Evolutionary conservation across 37 sponge, comb jelly and placozoan genomes (phyloP).

Genomic region (Aplysina aerophoba): DNA sequence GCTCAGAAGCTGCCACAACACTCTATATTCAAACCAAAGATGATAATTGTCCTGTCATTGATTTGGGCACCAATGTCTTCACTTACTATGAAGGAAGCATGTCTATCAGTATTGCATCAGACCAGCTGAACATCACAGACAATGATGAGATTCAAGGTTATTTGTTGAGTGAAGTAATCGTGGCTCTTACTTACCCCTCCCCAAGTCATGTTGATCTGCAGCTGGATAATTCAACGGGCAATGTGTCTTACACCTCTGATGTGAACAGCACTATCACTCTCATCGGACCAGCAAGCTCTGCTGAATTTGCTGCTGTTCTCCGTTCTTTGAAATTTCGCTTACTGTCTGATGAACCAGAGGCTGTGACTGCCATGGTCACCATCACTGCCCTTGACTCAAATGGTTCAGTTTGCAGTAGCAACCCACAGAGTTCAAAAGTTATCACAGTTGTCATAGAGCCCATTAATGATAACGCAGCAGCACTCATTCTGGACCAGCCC

Average conservation of each 20-base stretch:
- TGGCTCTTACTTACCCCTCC: background rate
- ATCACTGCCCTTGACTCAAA: slow-evolving; percentile 30
- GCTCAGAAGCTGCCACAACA: slow-evolving; percentile 38
- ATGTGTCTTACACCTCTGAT: background rate
- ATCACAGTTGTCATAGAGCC: slow-evolving; percentile 64
- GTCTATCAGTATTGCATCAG: slow-evolving; percentile 15
- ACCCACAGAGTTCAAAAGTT: slow-evolving; percentile 14
- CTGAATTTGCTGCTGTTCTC: slow-evolving; percentile 44
- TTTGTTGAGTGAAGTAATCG: background rate
- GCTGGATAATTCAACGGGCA: background rate
- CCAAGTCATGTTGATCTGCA: background rate
- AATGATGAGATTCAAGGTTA: slow-evolving; percentile 34
- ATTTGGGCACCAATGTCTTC: slow-evolving; percentile 33
- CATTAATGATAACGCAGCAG: slow-evolving; percentile 59
- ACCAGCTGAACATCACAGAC: slow-evolving; percentile 38
- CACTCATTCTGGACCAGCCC: slow-evolving; percentile 46
- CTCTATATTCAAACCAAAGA: slow-evolving; percentile 54
- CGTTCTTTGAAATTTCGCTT: slow-evolving; percentile 52
- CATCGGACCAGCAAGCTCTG: slow-evolving; percentile 50
- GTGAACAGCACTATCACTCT: slow-evolving; percentile 35
- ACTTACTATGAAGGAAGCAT: slow-evolving; percentile 51
- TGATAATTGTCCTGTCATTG: slow-evolving; percentile 70
- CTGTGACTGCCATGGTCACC: slow-evolving; percentile 35
- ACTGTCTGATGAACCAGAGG: slow-evolving; percentile 47
- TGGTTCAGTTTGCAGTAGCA: background rate